These are phyloP conservation scores for Diabrotica balteata DNA, from an alignment of 2,888 invertebrate species.

Conservation along the genomic window DNA sequence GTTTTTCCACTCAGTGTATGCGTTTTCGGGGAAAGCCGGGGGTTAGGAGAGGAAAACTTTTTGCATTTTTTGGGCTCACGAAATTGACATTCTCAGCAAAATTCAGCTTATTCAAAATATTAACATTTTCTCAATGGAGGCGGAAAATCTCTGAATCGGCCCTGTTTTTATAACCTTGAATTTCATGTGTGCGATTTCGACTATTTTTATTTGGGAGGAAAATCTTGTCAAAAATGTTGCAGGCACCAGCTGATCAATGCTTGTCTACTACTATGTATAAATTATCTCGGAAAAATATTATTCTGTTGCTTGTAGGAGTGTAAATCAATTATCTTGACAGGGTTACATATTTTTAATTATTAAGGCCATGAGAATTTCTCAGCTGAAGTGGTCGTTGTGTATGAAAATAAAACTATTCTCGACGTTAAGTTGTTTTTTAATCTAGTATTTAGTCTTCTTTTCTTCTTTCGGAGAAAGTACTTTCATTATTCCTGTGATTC, in stretches of 20 bases:
- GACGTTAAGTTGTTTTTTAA: too few species aligned
- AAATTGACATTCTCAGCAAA: too few species aligned
- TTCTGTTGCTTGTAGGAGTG: neutral
- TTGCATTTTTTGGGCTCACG: too few species aligned
- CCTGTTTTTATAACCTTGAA: constrained; percentile 19
- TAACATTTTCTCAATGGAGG: too few species aligned
- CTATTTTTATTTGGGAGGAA: constrained; percentile 22
- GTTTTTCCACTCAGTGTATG: too few species aligned
- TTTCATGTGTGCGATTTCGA: constrained; percentile 16
- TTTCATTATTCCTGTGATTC: too few species aligned
- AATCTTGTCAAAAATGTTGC: constrained; percentile 17
- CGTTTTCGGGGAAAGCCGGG: too few species aligned
- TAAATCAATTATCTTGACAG: neutral
- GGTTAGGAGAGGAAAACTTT: too few species aligned
- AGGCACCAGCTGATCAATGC: constrained; percentile 15
- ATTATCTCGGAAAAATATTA: neutral
- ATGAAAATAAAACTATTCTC: too few species aligned
- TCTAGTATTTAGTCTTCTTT: too few species aligned
- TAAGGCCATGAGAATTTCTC: neutral
- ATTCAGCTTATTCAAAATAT: too few species aligned
- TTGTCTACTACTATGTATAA: constrained; percentile 1
- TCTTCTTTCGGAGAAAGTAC: too few species aligned
- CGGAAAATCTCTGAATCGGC: neutral
- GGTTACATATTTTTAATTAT: neutral
- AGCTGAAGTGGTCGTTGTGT: neutral